phyloP scores from a whole-genome alignment of 1,140 invertebrate genomes.

The Araneus ventricosus region DNA sequence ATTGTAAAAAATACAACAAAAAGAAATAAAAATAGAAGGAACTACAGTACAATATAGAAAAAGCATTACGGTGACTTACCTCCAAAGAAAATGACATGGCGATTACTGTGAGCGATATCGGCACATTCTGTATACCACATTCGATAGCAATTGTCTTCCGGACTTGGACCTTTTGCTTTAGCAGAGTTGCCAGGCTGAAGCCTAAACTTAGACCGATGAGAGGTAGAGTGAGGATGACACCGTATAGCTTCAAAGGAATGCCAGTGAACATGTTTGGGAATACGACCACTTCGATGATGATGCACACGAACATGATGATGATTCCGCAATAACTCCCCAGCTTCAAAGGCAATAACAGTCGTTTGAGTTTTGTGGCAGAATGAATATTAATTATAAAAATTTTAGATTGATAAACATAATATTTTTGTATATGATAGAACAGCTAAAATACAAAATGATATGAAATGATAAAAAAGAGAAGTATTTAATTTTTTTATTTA shows the following conservation, averaged over 20 bases:
- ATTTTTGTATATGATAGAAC: not conserved
- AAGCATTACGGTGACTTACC: conserved; percentile 50
- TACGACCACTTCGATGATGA: conserved; percentile 77
- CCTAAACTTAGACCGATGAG: conserved; percentile 79
- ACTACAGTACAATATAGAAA: not conserved
- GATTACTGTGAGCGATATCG: conserved; percentile 77
- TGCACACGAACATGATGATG: conserved; percentile 76
- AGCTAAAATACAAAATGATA: no score
- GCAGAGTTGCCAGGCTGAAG: conserved; percentile 78
- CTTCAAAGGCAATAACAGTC: conserved; percentile 53
- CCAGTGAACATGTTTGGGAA: conserved; percentile 78
- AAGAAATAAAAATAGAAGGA: no score
- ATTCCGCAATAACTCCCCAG: conserved; percentile 76
- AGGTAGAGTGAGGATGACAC: conserved; percentile 79
- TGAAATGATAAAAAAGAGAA: no score
- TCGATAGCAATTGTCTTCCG: conserved; percentile 80
- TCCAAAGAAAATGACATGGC: conserved; percentile 77
- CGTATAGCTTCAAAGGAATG: conserved; percentile 78
- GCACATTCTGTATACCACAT: conserved; percentile 81
- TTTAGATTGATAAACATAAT: no score
- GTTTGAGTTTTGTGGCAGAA: no score
- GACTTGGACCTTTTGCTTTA: conserved; percentile 76
- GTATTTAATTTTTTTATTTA: no score
- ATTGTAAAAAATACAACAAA: no score
- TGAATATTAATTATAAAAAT: no score